Evolutionary conservation across 53 echinoderm and acorn worm genomes (phyloP).

Genomic region (Patiria pectinifera): DNA sequence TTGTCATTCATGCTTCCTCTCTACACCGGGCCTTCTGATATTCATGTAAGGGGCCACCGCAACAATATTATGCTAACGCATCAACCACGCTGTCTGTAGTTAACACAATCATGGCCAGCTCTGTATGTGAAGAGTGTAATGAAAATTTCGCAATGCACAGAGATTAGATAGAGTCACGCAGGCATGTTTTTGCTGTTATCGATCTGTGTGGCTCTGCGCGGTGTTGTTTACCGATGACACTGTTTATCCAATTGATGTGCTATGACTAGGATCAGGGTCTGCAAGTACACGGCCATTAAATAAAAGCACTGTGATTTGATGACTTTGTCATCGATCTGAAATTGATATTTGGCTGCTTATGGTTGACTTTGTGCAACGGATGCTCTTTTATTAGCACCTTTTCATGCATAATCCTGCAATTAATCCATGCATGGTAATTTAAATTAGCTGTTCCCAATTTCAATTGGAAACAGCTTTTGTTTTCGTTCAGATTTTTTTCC

Average conservation of each 20-base stretch:
- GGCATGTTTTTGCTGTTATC: background rate
- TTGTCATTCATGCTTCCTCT: conserved; percentile 47
- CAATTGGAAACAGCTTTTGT: too few species aligned
- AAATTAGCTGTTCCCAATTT: too few species aligned
- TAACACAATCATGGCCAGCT: background rate
- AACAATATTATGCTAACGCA: conserved; percentile 24
- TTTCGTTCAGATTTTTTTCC: too few species aligned
- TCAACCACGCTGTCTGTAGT: background rate
- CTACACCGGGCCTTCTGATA: background rate
- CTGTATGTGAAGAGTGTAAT: background rate
- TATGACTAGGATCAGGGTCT: background rate
- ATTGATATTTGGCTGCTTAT: background rate
- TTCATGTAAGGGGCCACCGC: conserved; percentile 41
- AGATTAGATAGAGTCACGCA: background rate
- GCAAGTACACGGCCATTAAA: background rate
- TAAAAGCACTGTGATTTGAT: background rate
- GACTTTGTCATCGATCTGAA: background rate
- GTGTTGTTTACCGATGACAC: background rate
- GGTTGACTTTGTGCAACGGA: too few species aligned
- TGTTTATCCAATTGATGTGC: background rate
- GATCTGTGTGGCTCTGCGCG: background rate
- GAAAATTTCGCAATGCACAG: background rate
- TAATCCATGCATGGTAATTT: too few species aligned
- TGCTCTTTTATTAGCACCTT: too few species aligned
- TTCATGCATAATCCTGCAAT: too few species aligned